Evolutionary conservation across 2,888 invertebrate species (phyloP).

Genomic region (Pomacea canaliculata): DNA sequence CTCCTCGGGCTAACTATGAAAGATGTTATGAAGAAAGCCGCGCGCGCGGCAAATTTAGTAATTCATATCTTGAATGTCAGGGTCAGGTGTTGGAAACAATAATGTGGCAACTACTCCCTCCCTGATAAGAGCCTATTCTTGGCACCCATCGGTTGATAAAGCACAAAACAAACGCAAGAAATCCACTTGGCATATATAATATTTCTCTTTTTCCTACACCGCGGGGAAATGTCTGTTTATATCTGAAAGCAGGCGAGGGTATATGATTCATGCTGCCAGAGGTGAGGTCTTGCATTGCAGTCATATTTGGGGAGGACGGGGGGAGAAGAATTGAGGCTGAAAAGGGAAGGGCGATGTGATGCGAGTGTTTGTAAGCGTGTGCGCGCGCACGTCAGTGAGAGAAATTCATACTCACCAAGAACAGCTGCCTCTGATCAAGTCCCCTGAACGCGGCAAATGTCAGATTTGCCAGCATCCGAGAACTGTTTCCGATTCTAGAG

Average conservation of each 20-base stretch:
- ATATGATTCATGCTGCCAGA: slow-evolving; percentile 3
- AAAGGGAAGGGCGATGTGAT: too few relatives aligned
- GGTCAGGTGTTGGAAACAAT: slow-evolving; percentile 16
- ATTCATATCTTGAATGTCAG: slow-evolving; percentile 7
- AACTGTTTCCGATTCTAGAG: slow-evolving; percentile 3
- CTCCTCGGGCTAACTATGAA: neutral
- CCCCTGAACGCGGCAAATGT: slow-evolving; percentile 17
- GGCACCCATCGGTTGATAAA: neutral
- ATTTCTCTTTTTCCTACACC: slow-evolving; percentile 6
- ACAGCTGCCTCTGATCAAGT: slow-evolving; percentile 13
- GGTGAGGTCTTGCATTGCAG: neutral
- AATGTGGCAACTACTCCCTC: neutral
- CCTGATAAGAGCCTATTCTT: slow-evolving; percentile 5
- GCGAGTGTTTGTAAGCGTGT: too few relatives aligned
- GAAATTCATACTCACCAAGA: too few relatives aligned
- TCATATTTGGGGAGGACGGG: too few relatives aligned
- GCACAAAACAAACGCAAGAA: neutral
- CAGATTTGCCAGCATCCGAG: slow-evolving; percentile 16
- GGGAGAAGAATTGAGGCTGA: too few relatives aligned
- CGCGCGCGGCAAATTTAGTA: slow-evolving; percentile 2
- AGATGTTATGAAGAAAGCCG: neutral
- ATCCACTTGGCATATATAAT: slow-evolving; percentile 16
- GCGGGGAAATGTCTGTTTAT: slow-evolving; percentile 11
- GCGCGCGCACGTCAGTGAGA: too few relatives aligned
- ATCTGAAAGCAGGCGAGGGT: neutral